Conservation (phyloP, 2,888 invertebrate species). For the Apoda limacodes region DNA sequence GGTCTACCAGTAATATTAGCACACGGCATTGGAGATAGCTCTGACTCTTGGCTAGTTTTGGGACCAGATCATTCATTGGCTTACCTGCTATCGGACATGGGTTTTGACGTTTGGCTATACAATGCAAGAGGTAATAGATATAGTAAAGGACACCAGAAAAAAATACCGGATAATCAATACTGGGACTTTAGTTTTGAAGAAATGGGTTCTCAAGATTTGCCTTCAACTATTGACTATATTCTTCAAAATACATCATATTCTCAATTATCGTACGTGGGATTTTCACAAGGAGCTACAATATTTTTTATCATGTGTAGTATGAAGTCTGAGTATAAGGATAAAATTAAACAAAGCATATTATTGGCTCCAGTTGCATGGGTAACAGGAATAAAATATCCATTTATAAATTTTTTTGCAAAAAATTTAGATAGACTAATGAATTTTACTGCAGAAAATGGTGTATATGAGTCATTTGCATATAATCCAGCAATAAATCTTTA, state of each 20-base stretch:
- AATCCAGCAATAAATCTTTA: slow-evolving; percentile 29
- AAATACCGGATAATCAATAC: slow-evolving; percentile 32
- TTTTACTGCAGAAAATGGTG: slow-evolving; percentile 29
- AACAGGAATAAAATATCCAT: slow-evolving; percentile 32
- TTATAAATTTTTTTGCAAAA: slow-evolving; percentile 31
- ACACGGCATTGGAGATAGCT: slow-evolving; percentile 53
- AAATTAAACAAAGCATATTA: slow-evolving; percentile 44
- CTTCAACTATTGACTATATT: slow-evolving; percentile 47
- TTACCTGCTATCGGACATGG: slow-evolving; percentile 38
- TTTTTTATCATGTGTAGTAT: slow-evolving; percentile 49
- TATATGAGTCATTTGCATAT: slow-evolving; percentile 40
- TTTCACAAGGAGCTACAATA: slow-evolving; percentile 52
- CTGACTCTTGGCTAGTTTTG: slow-evolving; percentile 51
- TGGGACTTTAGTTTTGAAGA: slow-evolving; percentile 57
- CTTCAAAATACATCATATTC: slow-evolving; percentile 27
- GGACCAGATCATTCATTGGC: slow-evolving; percentile 43
- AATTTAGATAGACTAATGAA: slow-evolving; percentile 27
- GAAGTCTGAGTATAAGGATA: slow-evolving; percentile 44
- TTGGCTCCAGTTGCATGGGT: slow-evolving; percentile 51
- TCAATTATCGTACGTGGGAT: slow-evolving; percentile 48
- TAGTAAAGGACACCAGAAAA: slow-evolving; percentile 36
- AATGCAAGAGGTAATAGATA: slow-evolving; percentile 56
- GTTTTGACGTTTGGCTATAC: slow-evolving; percentile 51
- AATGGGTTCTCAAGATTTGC: slow-evolving; percentile 49
- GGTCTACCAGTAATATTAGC: slow-evolving; percentile 48